A percentile compares a stretch with the other conserved stretches of the same genome.
Evolutionary conservation across 2,888 invertebrate genomes (phyloP).

Genomic region (Drosophila meridionalis): DNA sequence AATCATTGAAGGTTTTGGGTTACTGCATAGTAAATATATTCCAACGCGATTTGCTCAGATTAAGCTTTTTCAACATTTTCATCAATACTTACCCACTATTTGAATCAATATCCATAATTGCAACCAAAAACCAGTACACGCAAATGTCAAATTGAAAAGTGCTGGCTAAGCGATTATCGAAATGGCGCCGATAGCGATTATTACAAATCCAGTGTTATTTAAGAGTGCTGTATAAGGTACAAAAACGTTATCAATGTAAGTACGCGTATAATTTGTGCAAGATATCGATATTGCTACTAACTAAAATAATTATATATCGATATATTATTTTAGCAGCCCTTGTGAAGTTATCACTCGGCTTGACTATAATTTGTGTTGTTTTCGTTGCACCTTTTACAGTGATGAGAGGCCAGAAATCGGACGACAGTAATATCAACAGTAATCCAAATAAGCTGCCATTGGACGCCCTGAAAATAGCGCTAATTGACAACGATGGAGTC

Average conservation of each 20-base stretch:
- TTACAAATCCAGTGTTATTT: background rate
- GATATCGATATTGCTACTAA: background rate
- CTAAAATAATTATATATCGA: background rate
- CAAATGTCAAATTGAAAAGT: conserved; percentile 3
- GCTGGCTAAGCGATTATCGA: conserved; percentile 1
- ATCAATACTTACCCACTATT: background rate
- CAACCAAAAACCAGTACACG: background rate
- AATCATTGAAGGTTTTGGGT: too few relatives aligned
- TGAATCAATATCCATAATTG: background rate
- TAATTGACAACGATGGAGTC: conserved; percentile 86
- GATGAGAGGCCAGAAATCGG: conserved; percentile 30
- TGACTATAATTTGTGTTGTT: background rate
- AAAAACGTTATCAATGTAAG: background rate
- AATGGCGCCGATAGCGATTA: conserved; percentile 21
- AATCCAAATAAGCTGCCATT: conserved; percentile 60
- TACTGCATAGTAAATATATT: background rate
- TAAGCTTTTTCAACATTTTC: background rate
- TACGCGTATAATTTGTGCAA: background rate
- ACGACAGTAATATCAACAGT: conserved; percentile 41
- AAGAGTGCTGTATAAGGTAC: too few relatives aligned
- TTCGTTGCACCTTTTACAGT: conserved; percentile 1
- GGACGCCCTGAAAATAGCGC: conserved; percentile 47
- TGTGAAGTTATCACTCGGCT: background rate
- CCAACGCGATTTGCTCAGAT: background rate
- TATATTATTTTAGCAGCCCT: conserved; percentile 2